phyloP scores from a whole-genome alignment of 2,888 invertebrate species.

The Drosophila neotestacea region DNA sequence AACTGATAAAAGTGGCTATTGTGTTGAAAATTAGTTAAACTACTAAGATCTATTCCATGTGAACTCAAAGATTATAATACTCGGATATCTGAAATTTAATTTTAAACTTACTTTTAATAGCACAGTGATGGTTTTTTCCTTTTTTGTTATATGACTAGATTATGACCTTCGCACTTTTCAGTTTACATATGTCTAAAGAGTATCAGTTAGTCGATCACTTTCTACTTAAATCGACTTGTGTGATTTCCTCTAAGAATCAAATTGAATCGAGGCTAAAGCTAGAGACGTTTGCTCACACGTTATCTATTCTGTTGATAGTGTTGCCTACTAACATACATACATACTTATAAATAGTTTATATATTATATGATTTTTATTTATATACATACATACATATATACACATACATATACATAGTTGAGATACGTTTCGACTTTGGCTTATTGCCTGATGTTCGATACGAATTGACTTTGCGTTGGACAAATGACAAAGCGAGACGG shows the following conservation, averaged over 20 bases:
- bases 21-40: too few relatives aligned
- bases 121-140: too few relatives aligned
- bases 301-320: conserved; percentile 73
- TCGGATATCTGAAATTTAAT: too few relatives aligned
- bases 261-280: conserved; percentile 44
- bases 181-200: neutral
- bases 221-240: conserved; percentile 27
- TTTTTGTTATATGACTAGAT: too few relatives aligned
- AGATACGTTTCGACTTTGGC: conserved; percentile 62
- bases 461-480: conserved; percentile 46
- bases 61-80: neutral
- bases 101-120: too few relatives aligned
- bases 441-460: conserved; percentile 60
- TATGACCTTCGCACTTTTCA: too few relatives aligned
- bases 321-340: conserved; percentile 52
- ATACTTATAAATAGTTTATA: conserved; percentile 13
- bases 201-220: neutral
- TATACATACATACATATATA: neutral
- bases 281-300: conserved; percentile 60
- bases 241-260: conserved; percentile 61
- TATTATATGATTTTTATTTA: neutral
- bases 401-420: conserved; percentile 1
- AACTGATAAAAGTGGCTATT: too few relatives aligned
- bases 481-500: conserved; percentile 25
- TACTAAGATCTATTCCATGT: neutral